These are phyloP conservation scores for Microplitis mediator DNA, from an alignment of 1,140 invertebrate genomes.

Conservation along the genomic window DNA sequence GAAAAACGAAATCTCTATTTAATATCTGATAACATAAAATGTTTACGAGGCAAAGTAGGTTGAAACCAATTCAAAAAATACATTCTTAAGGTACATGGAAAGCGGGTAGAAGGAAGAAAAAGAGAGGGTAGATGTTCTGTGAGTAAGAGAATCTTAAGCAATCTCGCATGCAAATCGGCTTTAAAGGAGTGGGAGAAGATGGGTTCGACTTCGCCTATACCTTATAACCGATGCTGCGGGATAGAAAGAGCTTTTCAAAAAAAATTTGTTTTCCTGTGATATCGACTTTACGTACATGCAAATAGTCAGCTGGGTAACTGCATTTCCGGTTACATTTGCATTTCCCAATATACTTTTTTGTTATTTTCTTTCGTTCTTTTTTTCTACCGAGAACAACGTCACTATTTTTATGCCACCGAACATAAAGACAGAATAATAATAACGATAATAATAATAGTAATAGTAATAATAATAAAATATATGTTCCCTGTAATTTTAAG, in stretches of 20 bases:
- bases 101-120: neutral
- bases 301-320: no score
- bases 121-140: slow-evolving; percentile 39
- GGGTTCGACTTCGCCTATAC: slow-evolving; percentile 1
- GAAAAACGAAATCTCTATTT: neutral
- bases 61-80: slow-evolving; percentile 39
- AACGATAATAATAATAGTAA: no score
- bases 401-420: no score
- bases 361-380: no score
- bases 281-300: neutral
- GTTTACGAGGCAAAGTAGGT: slow-evolving; percentile 19
- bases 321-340: no score
- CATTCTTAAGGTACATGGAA: neutral
- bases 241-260: slow-evolving; percentile 11
- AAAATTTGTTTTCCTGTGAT: slow-evolving; percentile 23
- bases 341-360: no score
- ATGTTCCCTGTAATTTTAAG: no score
- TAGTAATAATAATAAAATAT: no score
- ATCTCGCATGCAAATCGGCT: slow-evolving; percentile 54
- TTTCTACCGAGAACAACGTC: no score
- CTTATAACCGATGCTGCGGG: neutral
- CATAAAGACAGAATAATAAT: no score
- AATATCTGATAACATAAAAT: slow-evolving; percentile 1
- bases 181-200: slow-evolving; percentile 4
- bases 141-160: slow-evolving; percentile 40